A percentile compares a stretch with the other conserved stretches of the same genome.
These are phyloP conservation scores for Epinotia ramella DNA, from an alignment of 2,888 invertebrate species.

Conservation along the genomic window DNA sequence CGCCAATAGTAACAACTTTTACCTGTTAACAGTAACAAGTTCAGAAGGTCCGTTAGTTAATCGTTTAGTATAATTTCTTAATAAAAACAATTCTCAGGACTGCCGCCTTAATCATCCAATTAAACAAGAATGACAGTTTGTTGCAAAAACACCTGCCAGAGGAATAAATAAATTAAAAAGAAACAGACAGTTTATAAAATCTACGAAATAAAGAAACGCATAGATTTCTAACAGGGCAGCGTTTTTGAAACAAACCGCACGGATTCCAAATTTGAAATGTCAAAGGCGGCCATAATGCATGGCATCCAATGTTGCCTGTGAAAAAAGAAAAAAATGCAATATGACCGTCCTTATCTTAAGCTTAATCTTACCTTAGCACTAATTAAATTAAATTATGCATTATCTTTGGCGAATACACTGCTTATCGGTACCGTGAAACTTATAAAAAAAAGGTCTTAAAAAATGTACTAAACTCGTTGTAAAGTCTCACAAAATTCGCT, in stretches of 20 bases:
- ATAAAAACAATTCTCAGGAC: not conserved
- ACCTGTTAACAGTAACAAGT: too few species aligned
- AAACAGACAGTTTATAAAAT: slow-evolving; percentile 8
- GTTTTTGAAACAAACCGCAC: slow-evolving; percentile 46
- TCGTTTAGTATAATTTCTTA: not conserved
- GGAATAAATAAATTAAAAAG: slow-evolving; percentile 31
- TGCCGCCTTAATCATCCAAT: slow-evolving; percentile 24
- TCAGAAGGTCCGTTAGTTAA: too few species aligned
- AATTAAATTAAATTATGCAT: slow-evolving; percentile 80
- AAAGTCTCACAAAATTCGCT: slow-evolving; percentile 80
- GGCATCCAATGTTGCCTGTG: slow-evolving; percentile 37
- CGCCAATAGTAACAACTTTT: too few species aligned
- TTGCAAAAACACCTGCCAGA: slow-evolving; percentile 25
- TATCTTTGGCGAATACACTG: slow-evolving; percentile 85
- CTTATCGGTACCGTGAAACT: slow-evolving; percentile 73
- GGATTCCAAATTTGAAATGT: slow-evolving; percentile 39
- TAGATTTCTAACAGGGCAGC: slow-evolving; percentile 29
- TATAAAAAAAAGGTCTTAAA: slow-evolving; percentile 59
- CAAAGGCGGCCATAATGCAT: slow-evolving; percentile 50
- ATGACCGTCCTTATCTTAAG: slow-evolving; percentile 51
- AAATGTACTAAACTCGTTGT: slow-evolving; percentile 80
- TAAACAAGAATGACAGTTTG: slow-evolving; percentile 25
- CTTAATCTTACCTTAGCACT: slow-evolving; percentile 60
- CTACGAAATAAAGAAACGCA: not conserved
- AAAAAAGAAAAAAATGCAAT: slow-evolving; percentile 44